Evolutionary conservation across 2,888 invertebrate species (phyloP).

Genomic region (Psylliodes chrysocephalus): DNA sequence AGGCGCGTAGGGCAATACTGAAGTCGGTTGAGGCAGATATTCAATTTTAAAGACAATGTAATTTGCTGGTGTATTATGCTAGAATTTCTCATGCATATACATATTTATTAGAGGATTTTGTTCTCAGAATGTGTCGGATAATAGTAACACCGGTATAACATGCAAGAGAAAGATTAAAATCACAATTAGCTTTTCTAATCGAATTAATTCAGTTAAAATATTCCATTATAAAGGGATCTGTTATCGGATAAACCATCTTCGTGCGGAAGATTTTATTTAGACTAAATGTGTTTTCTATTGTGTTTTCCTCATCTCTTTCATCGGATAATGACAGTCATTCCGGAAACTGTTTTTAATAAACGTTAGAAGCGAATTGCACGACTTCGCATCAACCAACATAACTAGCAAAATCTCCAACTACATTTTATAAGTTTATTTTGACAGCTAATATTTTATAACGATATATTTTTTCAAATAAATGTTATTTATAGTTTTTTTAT

Average conservation of each 20-base stretch:
- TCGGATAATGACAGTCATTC: neutral
- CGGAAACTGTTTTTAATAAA: too few relatives aligned
- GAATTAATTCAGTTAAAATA: slow-evolving; percentile 16
- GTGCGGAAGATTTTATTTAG: neutral
- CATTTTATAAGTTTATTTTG: too few relatives aligned
- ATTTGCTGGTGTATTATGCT: slow-evolving; percentile 23
- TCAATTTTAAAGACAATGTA: slow-evolving; percentile 41
- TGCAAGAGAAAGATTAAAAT: slow-evolving; percentile 19
- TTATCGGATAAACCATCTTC: slow-evolving; percentile 5
- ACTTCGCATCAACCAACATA: too few relatives aligned
- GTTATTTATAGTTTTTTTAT: too few relatives aligned
- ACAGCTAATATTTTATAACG: too few relatives aligned
- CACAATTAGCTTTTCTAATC: slow-evolving; percentile 17
- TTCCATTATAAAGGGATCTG: slow-evolving; percentile 6
- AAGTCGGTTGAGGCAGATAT: slow-evolving; percentile 40
- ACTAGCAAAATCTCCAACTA: too few relatives aligned
- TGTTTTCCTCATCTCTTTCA: neutral
- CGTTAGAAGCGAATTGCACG: too few relatives aligned
- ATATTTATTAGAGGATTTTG: neutral
- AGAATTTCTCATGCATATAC: slow-evolving; percentile 17
- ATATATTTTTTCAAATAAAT: too few relatives aligned
- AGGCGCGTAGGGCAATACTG: neutral
- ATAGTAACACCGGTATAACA: slow-evolving; percentile 9
- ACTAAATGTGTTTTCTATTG: slow-evolving; percentile 7
- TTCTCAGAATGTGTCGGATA: slow-evolving; percentile 1